Percentiles rank a stretch among this genome's conserved stretches.
These are phyloP conservation scores for Hypothenemus hampei DNA, from an alignment of 1,140 invertebrate species.

Conservation along the genomic window DNA sequence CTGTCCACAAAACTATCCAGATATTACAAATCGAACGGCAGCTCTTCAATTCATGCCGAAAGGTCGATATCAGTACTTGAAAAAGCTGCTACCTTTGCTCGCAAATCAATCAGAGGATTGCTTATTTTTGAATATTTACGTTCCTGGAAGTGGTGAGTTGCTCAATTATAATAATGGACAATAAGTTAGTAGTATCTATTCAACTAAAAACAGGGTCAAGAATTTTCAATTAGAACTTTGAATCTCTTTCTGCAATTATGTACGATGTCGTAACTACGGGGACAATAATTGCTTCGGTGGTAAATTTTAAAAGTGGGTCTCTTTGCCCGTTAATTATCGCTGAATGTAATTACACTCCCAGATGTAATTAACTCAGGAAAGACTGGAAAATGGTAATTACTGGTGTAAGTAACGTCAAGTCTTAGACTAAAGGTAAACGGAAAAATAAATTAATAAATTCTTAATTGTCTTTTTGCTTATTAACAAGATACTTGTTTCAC, in stretches of 20 bases:
- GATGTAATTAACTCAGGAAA: not conserved
- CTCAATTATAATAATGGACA: too few relatives aligned
- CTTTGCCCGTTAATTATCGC: not conserved
- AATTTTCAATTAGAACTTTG: too few relatives aligned
- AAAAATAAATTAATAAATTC: too few relatives aligned
- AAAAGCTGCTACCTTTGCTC: constrained; percentile 60
- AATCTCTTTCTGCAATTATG: too few relatives aligned
- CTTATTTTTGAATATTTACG: constrained; percentile 83
- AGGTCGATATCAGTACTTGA: constrained; percentile 61
- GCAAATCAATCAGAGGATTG: constrained; percentile 85
- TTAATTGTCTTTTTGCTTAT: too few relatives aligned
- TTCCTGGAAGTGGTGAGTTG: constrained; percentile 72
- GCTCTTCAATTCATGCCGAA: constrained; percentile 65
- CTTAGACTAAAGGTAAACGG: too few relatives aligned
- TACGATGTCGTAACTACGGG: too few relatives aligned
- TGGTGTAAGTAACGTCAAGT: not conserved
- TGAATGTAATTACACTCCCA: not conserved
- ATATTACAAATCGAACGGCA: constrained; percentile 65
- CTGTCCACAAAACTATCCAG: constrained; percentile 71
- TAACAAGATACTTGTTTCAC: too few relatives aligned
- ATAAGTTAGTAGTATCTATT: too few relatives aligned
- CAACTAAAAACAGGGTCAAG: too few relatives aligned
- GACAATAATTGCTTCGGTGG: too few relatives aligned
- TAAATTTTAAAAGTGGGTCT: too few relatives aligned
- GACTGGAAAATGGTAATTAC: not conserved